Evolutionary conservation across 2,113 vertebrate species (phyloP), one percentile per base, ranked within the genome.

Genomic region (Cyanoramphus novaezelandiae): DNA sequence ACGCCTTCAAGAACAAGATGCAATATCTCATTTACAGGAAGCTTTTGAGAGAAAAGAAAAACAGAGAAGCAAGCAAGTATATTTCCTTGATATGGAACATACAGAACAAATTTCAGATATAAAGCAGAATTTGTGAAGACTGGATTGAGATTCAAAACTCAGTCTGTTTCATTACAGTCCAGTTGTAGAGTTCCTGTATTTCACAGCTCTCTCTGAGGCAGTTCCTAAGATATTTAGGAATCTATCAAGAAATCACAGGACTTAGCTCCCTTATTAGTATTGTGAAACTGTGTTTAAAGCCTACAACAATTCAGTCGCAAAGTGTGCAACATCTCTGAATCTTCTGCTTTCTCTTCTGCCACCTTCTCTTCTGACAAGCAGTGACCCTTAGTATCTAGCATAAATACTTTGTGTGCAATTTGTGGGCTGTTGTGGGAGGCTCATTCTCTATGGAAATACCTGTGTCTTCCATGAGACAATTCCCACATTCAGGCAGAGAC

Each of bases 201-300:
- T 94, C 82, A 31, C 52, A 50, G 37, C 59, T 63, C 24, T 83
- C 72, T 64, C 76, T 52, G 35, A 68, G 50, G 59, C 63, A 77
- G 87, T 93, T 85, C 90, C 63, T 59, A 85, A 68, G 71, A 69
- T 68, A 52, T 63, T 96, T 83, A 88, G 82, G 70, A 89, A 84
- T 23, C 43, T 75, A 29, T 83, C 43, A 78, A 65, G 69, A 93
- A 96, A 94, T 91, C 78, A 70, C 0, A 2, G 17, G 29, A 47
- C 37, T 86, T 71, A 80, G 64, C 29, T 80, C 76, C 59, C 85
- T 90, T 65, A 70, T 77, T 77, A 91, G n/a, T 10, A 33, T 63
- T 77, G 59, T 65, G 59, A 77, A 88, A 47, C 71, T 80, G 24
- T 74, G n/a, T 81, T 77, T 82, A 60, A 92, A 74, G 25, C 49